Base-by-base conservation (phyloP, 2,797 vertebrate genomes). In the Geotrypetes seraphini region DNA sequence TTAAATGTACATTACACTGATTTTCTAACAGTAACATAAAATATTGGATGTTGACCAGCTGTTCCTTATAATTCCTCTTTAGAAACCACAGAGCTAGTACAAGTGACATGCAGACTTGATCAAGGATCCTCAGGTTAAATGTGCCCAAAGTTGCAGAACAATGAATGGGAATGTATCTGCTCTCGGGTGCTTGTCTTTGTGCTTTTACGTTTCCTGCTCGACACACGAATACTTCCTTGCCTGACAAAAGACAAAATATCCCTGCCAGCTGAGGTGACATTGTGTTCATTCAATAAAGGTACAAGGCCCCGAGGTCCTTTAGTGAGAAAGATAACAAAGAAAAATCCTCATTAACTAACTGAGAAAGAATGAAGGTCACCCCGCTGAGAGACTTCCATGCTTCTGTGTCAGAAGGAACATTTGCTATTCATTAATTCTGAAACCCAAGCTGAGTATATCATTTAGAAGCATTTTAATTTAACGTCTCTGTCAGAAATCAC, bases 361-460 rank as follows among this genome's bases (percentile, higher is more conserved):
- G 65, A 50, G 60, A 43, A 77, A 79, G 68, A 77, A 77, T 65
- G 67, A 71, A 76, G 78, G 74, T 76, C 77, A 76, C 55, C 53
- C 69, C 73, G 73, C 60, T 62, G 66, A 77, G 74, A 74, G 59
- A 57, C 63, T 76, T 63, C 46, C 60, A 58, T 41, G 49, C 63
- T 57, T 64, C 53, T 58, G 63, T 39, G 34, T 71, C 69, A 71
- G 63, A 66, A 55, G 59, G 53, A 73, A 74, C 73, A 78, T 71
- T 79, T 76, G 71, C 69, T 75, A 69, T 74, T 78, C 71, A 78
- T 75, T 79, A 80, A 83, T 78, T 75, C 65, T 74, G 64, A 73
- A 78, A 49, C 50, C 60, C 66, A 73, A 64, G 58, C 66, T 71
- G 64, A 53, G 58, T n/a, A 62, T 57, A 65, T 63, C 39, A 55